These are phyloP conservation scores for Stichodactyla mertensii DNA, from an alignment of 64 coral and sea anemone genomes.

Conservation along the genomic window DNA sequence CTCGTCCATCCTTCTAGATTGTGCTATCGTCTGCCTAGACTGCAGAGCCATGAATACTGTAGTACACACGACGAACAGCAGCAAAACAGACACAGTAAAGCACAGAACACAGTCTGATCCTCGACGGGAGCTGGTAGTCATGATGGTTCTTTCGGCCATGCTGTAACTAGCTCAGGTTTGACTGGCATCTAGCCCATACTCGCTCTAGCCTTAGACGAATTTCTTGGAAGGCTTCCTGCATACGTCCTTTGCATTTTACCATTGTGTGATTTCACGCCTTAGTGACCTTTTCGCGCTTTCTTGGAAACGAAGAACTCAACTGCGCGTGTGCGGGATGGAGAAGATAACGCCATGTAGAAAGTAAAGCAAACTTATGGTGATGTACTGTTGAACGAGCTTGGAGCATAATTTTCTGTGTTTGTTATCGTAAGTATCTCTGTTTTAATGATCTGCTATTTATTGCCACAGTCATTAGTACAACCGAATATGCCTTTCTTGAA, in stretches of 20 bases:
- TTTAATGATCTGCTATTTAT: too few species aligned
- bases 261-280: slow-evolving; percentile 35
- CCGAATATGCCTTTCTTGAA: too few species aligned
- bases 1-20: slow-evolving; percentile 31
- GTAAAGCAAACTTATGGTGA: neutral
- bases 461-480: too few species aligned
- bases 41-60: slow-evolving; percentile 32
- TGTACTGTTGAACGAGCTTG: neutral
- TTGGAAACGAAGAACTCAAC: slow-evolving; percentile 24
- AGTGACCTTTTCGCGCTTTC: slow-evolving; percentile 51
- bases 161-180: neutral
- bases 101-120: slow-evolving; percentile 12
- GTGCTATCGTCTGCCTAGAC: slow-evolving; percentile 25
- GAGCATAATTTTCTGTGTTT: neutral
- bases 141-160: neutral
- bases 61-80: slow-evolving; percentile 23
- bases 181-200: neutral
- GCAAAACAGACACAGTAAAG: slow-evolving; percentile 28
- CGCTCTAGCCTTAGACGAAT: neutral
- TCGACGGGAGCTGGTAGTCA: neutral
- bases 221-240: slow-evolving; percentile 3
- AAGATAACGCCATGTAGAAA: neutral
- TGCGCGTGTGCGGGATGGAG: slow-evolving; percentile 34
- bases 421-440: too few species aligned
- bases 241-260: slow-evolving; percentile 13